phyloP scores from a whole-genome alignment of 2,113 vertebrate species.

The Caracal caracal region DNA sequence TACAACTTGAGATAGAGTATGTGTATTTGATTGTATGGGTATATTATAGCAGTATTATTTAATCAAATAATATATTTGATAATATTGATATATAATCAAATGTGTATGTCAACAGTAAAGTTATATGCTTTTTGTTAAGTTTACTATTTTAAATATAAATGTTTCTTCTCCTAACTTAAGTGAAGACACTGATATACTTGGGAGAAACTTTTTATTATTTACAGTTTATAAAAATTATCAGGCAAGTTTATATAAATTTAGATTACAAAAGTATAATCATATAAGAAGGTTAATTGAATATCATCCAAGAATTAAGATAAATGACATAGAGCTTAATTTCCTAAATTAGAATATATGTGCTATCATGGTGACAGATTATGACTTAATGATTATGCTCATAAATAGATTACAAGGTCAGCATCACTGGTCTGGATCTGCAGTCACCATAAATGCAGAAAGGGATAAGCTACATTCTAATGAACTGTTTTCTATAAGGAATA shows the following conservation, averaged over 20 bases:
- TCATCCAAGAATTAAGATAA: conserved; percentile 47
- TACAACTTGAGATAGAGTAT: not conserved
- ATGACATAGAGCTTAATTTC: conserved; percentile 42
- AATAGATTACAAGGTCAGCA: conserved; percentile 56
- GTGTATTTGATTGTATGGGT: not conserved
- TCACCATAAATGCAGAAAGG: conserved; percentile 37
- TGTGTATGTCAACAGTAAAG: too few relatives aligned
- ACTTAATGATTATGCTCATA: conserved; percentile 48
- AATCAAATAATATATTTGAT: too few relatives aligned
- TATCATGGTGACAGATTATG: conserved; percentile 41
- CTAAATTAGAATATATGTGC: conserved; percentile 59
- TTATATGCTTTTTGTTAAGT: not conserved
- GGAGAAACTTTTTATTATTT: conserved; percentile 36
- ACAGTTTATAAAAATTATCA: conserved; percentile 18
- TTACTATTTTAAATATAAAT: conserved; percentile 5
- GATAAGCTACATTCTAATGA: not conserved
- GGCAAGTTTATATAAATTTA: conserved; percentile 54
- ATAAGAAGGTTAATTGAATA: conserved; percentile 40
- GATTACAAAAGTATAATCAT: conserved; percentile 46
- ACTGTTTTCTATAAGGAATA: conserved; percentile 66
- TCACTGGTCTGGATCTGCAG: not conserved
- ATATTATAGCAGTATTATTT: too few relatives aligned
- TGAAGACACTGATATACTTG: conserved; percentile 34
- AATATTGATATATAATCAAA: too few relatives aligned
- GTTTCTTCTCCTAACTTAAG: not conserved